These are phyloP conservation scores for Pterobdella sp. DNA, from an alignment of 2,888 invertebrate species.

Conservation along the genomic window DNA sequence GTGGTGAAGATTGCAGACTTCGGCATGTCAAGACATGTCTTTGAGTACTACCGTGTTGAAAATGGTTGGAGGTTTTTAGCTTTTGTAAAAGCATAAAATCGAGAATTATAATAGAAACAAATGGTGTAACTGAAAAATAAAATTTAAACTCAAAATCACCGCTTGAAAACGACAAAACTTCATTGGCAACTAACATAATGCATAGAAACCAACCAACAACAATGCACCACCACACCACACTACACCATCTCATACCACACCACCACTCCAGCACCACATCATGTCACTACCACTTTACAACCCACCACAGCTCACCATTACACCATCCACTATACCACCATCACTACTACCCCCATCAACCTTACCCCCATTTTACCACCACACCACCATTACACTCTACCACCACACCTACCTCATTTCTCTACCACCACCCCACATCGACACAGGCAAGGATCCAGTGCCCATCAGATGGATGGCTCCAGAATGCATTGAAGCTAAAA, in stretches of 20 bases:
- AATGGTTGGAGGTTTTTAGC: conserved; percentile 9
- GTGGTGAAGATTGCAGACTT: conserved; percentile 54
- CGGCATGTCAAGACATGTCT: conserved; percentile 53
- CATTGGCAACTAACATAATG: background rate
- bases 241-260: no score
- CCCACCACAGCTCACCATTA: no score
- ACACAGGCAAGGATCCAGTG: conserved; percentile 29
- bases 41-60: conserved; percentile 46
- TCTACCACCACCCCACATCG: no score
- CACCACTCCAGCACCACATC: no score
- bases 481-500: conserved; percentile 32
- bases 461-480: conserved; percentile 36
- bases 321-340: no score
- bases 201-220: no score
- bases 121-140: background rate
- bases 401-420: no score
- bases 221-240: no score
- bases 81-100: background rate
- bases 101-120: background rate
- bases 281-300: no score
- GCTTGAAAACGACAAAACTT: background rate
- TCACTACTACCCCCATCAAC: no score
- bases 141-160: background rate
- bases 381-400: no score
- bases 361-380: no score